These are phyloP conservation scores for Pangasianodon hypophthalmus DNA, from an alignment of 2,113 vertebrate genomes.

Conservation along the genomic window DNA sequence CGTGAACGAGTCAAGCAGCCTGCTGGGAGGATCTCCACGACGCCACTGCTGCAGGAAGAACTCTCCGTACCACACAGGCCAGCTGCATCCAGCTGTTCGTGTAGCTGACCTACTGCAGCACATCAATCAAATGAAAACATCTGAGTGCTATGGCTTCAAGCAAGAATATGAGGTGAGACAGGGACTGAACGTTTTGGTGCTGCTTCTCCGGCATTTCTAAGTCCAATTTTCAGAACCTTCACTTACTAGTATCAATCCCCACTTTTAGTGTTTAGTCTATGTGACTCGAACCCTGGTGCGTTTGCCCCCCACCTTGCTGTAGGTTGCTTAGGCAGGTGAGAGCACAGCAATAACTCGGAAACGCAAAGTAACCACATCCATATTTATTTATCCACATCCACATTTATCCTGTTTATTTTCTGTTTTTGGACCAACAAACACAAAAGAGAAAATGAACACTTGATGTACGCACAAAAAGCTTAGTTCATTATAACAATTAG, in stretches of 20 bases:
- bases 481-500: not conserved
- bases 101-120: slow-evolving; percentile 94
- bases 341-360: too few species aligned
- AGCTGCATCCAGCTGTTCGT: slow-evolving; percentile 89
- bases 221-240: not conserved
- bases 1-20: slow-evolving; percentile 90
- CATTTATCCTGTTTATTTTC: not conserved
- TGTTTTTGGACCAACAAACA: not conserved
- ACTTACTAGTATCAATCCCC: not conserved
- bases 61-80: slow-evolving; percentile 90
- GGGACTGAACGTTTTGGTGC: not conserved
- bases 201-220: not conserved
- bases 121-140: slow-evolving; percentile 97
- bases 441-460: too few species aligned
- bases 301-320: not conserved
- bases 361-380: too few species aligned
- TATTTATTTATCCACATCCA: too few species aligned
- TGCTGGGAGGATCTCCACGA: slow-evolving; percentile 81
- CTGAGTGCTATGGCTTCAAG: slow-evolving; percentile 94
- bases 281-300: not conserved
- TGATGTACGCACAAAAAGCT: not conserved
- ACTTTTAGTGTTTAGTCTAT: not conserved
- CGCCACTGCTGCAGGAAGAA: slow-evolving; percentile 85
- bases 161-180: slow-evolving; percentile 90
- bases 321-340: too few species aligned